Evolutionary conservation across 1,140 invertebrate genomes (phyloP).

Genomic region (Drosophila triauraria): DNA sequence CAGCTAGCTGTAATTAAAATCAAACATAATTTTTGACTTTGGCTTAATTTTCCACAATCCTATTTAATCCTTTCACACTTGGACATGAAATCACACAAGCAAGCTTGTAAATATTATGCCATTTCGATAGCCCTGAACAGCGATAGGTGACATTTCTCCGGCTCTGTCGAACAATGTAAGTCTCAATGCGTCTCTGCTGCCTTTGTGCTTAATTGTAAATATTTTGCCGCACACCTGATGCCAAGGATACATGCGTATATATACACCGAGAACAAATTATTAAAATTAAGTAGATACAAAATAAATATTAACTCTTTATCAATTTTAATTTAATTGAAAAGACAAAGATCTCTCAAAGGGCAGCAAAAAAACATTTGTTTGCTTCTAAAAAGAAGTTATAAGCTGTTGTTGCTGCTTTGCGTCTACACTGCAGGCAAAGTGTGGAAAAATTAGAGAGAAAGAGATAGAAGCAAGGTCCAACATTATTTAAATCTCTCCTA

Average conservation of each 20-base stretch:
- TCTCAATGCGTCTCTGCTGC: conserved; percentile 45
- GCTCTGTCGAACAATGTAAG: conserved; percentile 39
- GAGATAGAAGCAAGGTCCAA: no score
- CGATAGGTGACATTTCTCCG: conserved; percentile 25
- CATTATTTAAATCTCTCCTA: no score
- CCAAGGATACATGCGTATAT: conserved; percentile 31
- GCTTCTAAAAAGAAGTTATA: no score
- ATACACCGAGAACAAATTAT: not conserved
- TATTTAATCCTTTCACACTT: conserved; percentile 37
- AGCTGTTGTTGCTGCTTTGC: no score
- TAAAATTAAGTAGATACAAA: no score
- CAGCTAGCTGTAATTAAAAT: conserved; percentile 65
- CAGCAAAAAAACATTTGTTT: no score
- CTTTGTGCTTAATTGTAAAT: conserved; percentile 81
- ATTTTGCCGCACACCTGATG: conserved; percentile 78
- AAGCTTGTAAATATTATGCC: conserved; percentile 33
- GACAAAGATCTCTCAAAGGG: no score
- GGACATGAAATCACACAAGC: conserved; percentile 5
- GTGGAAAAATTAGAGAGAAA: no score
- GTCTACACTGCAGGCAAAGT: no score
- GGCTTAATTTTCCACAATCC: conserved; percentile 21
- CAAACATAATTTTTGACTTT: conserved; percentile 62
- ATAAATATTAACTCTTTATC: no score
- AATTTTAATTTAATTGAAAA: no score
- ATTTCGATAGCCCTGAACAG: conserved; percentile 35